Percentiles rank a stretch among this genome's conserved stretches.
Conservation (phyloP, 64 coral and sea anemone species). For the Actinia equina region DNA sequence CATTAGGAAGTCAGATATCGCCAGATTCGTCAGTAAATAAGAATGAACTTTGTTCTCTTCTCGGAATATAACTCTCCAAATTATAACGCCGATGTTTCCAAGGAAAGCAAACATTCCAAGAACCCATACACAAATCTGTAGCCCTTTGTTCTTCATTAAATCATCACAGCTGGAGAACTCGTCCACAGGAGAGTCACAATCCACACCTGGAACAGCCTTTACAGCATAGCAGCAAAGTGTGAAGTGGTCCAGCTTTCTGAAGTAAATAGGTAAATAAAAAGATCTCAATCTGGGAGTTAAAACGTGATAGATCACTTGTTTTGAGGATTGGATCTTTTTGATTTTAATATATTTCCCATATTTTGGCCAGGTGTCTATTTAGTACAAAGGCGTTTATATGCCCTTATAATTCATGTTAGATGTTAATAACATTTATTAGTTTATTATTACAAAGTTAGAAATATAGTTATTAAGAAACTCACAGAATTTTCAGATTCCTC, state of each 20-base stretch:
- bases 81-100: slow-evolving; percentile 40
- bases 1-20: slow-evolving; percentile 49
- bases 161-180: slow-evolving; percentile 57
- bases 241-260: slow-evolving; percentile 46
- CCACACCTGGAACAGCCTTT: slow-evolving; percentile 22
- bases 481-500: neutral
- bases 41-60: slow-evolving; percentile 57
- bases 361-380: no score
- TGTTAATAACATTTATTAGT: no score
- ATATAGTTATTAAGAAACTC: neutral
- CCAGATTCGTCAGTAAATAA: slow-evolving; percentile 41
- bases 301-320: no score
- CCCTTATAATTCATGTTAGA: no score
- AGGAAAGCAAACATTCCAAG: slow-evolving; percentile 28
- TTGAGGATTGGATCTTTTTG: no score
- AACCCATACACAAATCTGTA: slow-evolving; percentile 40
- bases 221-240: slow-evolving; percentile 40
- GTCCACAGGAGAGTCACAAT: slow-evolving; percentile 21
- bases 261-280: neutral
- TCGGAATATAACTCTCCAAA: slow-evolving; percentile 20
- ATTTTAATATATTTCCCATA: no score
- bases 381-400: no score
- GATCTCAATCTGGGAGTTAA: no score
- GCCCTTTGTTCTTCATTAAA: slow-evolving; percentile 37
- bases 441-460: no score